Percentiles rank a stretch among this genome's conserved stretches.
These are phyloP conservation scores for Lagodon rhomboides DNA, from an alignment of 2,797 vertebrate species.

Conservation along the genomic window DNA sequence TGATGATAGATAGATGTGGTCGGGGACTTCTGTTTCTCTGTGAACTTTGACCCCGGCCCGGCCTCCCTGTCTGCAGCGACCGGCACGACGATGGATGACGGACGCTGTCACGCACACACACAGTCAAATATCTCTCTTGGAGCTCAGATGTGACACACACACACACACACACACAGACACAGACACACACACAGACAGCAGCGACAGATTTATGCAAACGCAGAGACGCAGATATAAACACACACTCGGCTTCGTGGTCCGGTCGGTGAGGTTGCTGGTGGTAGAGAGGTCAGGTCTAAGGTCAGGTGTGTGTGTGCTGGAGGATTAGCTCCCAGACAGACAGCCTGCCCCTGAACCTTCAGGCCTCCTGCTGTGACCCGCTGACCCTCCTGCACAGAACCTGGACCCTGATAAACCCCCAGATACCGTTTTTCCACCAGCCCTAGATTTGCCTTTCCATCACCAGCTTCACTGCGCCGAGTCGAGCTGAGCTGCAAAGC, in stretches of 20 bases:
- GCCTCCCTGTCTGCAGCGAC: constrained; percentile 40
- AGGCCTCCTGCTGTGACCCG: constrained; percentile 60
- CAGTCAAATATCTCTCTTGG: constrained; percentile 3
- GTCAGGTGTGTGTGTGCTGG: constrained; percentile 9
- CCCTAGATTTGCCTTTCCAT: too few relatives aligned
- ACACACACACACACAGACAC: constrained; percentile 10
- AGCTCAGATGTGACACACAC: constrained; percentile 3
- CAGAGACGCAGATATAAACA: constrained; percentile 40
- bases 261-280: constrained; percentile 3
- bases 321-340: constrained; percentile 78
- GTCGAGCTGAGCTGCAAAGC: too few relatives aligned
- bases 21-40: constrained; percentile 70
- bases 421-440: too few relatives aligned
- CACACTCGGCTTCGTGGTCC: constrained; percentile 2
- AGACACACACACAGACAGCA: constrained; percentile 1
- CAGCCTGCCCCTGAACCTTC: constrained; percentile 63
- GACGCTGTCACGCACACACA: background rate
- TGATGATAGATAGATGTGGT: constrained; percentile 68
- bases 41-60: constrained; percentile 61
- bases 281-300: constrained; percentile 40
- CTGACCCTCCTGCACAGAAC: constrained; percentile 55
- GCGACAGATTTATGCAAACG: constrained; percentile 41
- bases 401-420: constrained; percentile 46
- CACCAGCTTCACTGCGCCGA: too few relatives aligned
- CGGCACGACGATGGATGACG: constrained; percentile 17